These are phyloP conservation scores for Neotoma lepida DNA, from an alignment of 2,113 vertebrate genomes.

Conservation along the genomic window DNA sequence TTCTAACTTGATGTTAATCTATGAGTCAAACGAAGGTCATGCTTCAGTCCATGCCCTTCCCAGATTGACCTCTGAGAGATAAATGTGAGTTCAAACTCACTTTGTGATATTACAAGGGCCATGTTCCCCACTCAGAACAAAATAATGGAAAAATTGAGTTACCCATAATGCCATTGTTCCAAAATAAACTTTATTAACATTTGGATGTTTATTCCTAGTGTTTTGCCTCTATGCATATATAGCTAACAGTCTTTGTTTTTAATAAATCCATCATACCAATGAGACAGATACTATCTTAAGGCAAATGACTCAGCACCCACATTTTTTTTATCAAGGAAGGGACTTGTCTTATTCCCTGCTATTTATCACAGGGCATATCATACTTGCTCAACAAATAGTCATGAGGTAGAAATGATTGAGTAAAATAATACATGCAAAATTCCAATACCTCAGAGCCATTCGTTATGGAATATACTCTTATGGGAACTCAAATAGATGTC, in stretches of 20 bases:
- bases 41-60: not conserved
- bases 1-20: not conserved
- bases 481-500: fast-evolving
- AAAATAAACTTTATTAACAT: not conserved
- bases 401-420: not conserved
- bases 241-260: not conserved
- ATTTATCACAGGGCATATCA: not conserved
- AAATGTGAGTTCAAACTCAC: not conserved
- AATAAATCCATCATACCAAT: not conserved
- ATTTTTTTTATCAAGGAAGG: not conserved
- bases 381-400: not conserved
- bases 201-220: not conserved
- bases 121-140: not conserved
- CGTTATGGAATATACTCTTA: not conserved
- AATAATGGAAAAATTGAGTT: not conserved
- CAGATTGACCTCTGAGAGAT: not conserved
- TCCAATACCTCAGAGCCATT: not conserved
- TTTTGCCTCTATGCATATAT: not conserved
- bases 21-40: not conserved
- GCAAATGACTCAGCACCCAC: not conserved
- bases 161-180: not conserved
- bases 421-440: not conserved
- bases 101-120: not conserved
- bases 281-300: not conserved
- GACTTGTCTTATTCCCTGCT: not conserved